These are phyloP conservation scores for Rhopalosiphum padi DNA, from an alignment of 1,140 invertebrate genomes.

Conservation along the genomic window DNA sequence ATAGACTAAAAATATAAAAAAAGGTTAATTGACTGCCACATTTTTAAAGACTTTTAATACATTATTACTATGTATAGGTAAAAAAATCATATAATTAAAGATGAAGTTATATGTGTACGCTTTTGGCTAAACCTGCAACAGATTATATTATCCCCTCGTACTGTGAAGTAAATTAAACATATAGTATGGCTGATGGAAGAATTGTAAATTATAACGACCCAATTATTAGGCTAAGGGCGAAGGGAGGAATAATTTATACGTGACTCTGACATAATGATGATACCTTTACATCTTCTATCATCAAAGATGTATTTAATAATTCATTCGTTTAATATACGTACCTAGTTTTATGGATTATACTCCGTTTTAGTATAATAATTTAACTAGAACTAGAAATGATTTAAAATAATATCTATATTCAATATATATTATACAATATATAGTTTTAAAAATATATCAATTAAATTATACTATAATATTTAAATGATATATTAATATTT, in stretches of 20 bases:
- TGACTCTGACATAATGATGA: background rate
- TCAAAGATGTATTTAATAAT: background rate
- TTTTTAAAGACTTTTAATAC: background rate
- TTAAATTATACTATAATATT: background rate
- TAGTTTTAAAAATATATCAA: background rate
- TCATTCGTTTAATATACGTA: background rate
- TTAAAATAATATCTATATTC: background rate
- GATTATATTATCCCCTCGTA: conserved; percentile 36
- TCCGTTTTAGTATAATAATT: background rate
- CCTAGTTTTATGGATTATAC: background rate
- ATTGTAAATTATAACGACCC: conserved; percentile 2
- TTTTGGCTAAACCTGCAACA: background rate
- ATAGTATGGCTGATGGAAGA: background rate
- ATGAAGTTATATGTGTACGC: background rate
- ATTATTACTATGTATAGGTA: background rate
- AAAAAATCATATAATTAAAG: conserved; percentile 19
- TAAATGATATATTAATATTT: background rate
- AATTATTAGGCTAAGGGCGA: background rate
- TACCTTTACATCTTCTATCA: background rate
- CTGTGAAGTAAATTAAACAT: conserved; percentile 1
- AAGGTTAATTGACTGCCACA: background rate
- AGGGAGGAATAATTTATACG: background rate
- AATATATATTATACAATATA: background rate
- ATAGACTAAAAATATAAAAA: background rate
- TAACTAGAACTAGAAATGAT: background rate